Evolutionary conservation across 2,113 vertebrate genomes (phyloP), one percentile per base, ranked within the genome.

Genomic region (Procapra przewalskii): DNA sequence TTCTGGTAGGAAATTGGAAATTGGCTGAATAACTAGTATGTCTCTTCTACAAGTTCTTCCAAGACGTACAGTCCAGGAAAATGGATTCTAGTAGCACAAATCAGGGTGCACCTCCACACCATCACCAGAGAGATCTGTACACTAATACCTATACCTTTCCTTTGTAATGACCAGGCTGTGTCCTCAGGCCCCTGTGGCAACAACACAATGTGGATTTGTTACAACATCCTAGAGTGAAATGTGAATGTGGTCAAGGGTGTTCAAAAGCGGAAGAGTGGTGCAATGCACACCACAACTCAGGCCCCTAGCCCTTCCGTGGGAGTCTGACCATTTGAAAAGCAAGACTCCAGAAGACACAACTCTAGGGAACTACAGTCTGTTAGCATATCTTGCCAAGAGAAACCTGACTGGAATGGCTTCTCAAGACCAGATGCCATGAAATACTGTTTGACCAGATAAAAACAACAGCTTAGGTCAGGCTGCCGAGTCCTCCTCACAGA

Each of bases 391-490:
- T 94, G 29, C 81, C 80, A 91, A 36, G 86, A 62, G 40, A 93
- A 95, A 90, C 59, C 29, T 54, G 83, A 89, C n/a, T 92, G 36
- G 59, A 91, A 90, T 50, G 31, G 27, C 40, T 85, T 96, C 90
- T 94, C 52, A 36, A 52, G 85, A 81, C n/a, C 75, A 92, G 90
- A 90, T 85, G 91, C n/a, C 83, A 80, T 81, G 71, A 91, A 96
- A 97, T 90, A 29, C 84, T 83, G 45, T 94, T 88, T 81, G 62
- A 92, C 57, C 89, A 96, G 92, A 95, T 95, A 85, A 95, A 97
- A 97, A 80, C 60, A 90, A 87, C 40, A 88, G 96, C 62, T 92
- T 80, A 85, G 88, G 71, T 84, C 88, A 97, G 94, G 82, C 62
- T 77, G 55, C 31, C 12, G 23, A 97, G 71, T 92, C 91, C 85